phyloP scores from a whole-genome alignment of 2,797 vertebrate genomes.

The Syngnathus acus region DNA sequence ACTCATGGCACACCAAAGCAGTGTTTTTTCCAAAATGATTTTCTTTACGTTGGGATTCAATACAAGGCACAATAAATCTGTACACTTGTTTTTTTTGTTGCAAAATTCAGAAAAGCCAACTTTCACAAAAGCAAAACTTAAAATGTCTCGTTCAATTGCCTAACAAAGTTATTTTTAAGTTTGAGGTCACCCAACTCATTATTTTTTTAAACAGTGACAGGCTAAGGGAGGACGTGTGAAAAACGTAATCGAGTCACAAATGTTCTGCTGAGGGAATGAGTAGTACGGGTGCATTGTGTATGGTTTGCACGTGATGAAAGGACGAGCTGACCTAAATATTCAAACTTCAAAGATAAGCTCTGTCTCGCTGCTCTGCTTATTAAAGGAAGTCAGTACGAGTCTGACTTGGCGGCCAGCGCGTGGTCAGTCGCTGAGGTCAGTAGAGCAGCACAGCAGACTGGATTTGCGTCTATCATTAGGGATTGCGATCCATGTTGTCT shows the following conservation, averaged over 20 bases:
- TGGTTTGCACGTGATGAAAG: neutral
- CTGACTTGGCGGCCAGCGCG: slow-evolving; percentile 48
- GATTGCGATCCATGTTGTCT: slow-evolving; percentile 44
- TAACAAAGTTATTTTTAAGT: too few species aligned
- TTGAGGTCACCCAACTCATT: too few species aligned
- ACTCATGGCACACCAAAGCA: too few species aligned
- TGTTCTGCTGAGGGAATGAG: neutral
- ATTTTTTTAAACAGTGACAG: too few species aligned
- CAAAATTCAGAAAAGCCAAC: too few species aligned
- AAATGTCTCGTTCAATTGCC: too few species aligned
- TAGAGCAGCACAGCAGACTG: slow-evolving; percentile 40
- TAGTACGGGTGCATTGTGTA: neutral
- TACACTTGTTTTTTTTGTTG: too few species aligned
- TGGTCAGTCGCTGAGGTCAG: slow-evolving; percentile 63
- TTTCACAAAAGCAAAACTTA: too few species aligned
- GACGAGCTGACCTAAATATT: slow-evolving; percentile 3
- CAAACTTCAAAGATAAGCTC: slow-evolving; percentile 1
- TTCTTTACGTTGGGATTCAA: too few species aligned
- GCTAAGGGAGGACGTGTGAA: neutral
- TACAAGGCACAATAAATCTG: too few species aligned
- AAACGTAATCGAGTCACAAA: neutral
- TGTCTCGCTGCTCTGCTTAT: slow-evolving; percentile 10
- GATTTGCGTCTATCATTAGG: slow-evolving; percentile 37
- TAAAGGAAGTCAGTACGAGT: slow-evolving; percentile 10
- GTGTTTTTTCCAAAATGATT: too few species aligned